These are phyloP conservation scores for Nemopilema nomurai DNA, from an alignment of 30 jellyfish, hydroid and myxozoan genomes.

Conservation along the genomic window DNA sequence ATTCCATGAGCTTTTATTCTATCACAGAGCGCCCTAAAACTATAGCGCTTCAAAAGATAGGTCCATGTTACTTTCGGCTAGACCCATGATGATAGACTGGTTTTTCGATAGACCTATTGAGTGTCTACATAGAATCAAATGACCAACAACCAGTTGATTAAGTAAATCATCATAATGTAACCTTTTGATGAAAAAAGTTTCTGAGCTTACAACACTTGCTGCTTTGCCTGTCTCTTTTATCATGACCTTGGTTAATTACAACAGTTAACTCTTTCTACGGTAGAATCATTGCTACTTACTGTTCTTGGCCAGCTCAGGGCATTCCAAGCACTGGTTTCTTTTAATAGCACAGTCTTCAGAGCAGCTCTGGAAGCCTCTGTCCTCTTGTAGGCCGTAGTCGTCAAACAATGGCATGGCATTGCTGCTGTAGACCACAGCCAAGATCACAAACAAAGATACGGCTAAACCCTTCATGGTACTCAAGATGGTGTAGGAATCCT, in stretches of 20 bases:
- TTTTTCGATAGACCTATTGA: too few species aligned
- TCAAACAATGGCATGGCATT: conserved; percentile 55
- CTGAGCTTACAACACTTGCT: background rate
- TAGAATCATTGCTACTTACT: background rate
- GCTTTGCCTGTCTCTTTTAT: background rate
- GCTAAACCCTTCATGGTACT: conserved; percentile 14
- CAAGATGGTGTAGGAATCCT: background rate
- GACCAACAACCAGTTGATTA: too few species aligned
- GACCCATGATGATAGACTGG: too few species aligned
- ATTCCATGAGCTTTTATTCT: too few species aligned
- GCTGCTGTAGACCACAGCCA: conserved; percentile 15
- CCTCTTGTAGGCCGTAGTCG: conserved; percentile 47
- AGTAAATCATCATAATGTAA: too few species aligned
- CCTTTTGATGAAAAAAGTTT: too few species aligned
- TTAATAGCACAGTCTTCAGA: conserved; percentile 22
- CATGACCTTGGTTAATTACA: background rate
- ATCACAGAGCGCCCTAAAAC: too few species aligned
- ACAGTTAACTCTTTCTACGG: background rate
- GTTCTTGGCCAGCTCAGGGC: conserved; percentile 12
- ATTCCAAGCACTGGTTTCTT: conserved; percentile 27
- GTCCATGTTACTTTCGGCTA: too few species aligned
- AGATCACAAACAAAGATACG: background rate
- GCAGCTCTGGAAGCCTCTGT: conserved; percentile 55
- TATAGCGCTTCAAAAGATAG: too few species aligned
- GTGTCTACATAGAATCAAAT: too few species aligned